Percentiles rank a stretch among this genome's conserved stretches.
Conservation (phyloP, 2,888 invertebrate genomes). For the Ormyrus labotus region DNA sequence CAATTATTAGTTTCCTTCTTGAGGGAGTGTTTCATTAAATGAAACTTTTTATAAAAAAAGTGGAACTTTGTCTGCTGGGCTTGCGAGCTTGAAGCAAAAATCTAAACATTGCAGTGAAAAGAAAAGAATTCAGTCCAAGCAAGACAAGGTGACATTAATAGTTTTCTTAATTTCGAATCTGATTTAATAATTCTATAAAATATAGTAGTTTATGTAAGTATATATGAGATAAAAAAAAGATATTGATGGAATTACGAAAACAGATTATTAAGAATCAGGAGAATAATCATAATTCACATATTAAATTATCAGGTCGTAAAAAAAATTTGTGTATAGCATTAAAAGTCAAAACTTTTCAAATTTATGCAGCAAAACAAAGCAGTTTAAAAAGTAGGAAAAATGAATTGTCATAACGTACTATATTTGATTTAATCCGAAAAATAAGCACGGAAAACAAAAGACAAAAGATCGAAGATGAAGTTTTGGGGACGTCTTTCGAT, state of each 20-base stretch:
- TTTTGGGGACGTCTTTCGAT: constrained; percentile 93
- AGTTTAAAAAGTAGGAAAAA: constrained; percentile 5
- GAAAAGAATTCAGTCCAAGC: constrained; percentile 59
- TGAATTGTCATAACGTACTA: background rate
- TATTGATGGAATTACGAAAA: background rate
- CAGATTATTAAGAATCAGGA: constrained; percentile 20
- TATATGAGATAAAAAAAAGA: background rate
- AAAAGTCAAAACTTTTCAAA: background rate
- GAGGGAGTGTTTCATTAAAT: constrained; percentile 57
- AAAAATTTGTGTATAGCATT: background rate
- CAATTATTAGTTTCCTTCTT: too few relatives aligned
- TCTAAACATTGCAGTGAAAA: constrained; percentile 48
- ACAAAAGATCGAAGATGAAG: constrained; percentile 94
- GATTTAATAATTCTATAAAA: constrained; percentile 1
- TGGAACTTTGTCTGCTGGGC: constrained; percentile 58
- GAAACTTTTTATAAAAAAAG: constrained; percentile 54
- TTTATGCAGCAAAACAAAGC: background rate
- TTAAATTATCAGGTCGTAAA: constrained; percentile 68
- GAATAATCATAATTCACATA: background rate
- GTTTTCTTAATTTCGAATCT: constrained; percentile 50
- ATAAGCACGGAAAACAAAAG: constrained; percentile 89
- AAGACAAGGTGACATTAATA: constrained; percentile 81
- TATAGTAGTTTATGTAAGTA: background rate
- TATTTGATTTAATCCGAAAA: too few relatives aligned
- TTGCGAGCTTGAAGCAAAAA: constrained; percentile 46